Evolutionary conservation across 35 echinoderm and acorn worm genomes (phyloP), one percentile per base, ranked within the genome.

Genomic region (Apostichopus californicus): DNA sequence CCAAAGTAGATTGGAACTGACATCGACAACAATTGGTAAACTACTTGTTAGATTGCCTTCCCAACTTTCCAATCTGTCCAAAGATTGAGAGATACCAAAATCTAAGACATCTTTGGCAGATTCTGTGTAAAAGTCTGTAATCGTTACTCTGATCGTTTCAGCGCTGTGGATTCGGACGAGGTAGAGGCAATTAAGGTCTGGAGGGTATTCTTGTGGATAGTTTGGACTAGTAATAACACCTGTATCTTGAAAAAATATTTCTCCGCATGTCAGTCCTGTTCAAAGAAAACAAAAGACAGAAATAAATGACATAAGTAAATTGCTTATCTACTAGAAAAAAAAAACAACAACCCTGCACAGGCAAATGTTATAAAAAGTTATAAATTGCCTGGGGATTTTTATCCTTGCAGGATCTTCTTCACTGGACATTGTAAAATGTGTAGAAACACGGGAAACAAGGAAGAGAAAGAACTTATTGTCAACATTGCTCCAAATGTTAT

Each of bases 71-170:
- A 86, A 8, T 56, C 23, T 25, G 5, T 58, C 21, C 4, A 26
- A 4, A 20, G 58, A 34, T 18, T 70, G 4, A 1, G 46, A 68
- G 0, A 12, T 78, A 9, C 92, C 92, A 86, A 77, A 93, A 5
- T 93, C 64, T 11, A 93, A 17, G 5, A 86, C 23, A 78, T 93
- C 92, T 78, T 93, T 93, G 34, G 13, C 9, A 8, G 17, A 4
- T 57, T 93, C 92, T 22, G 92, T 93, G 13, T 77, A 17, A 77
- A 93, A 93, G 81, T 86, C 65, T 77, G 79, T 93, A 53, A 93
- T 86, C 5, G 81, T 93, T 23, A 93, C 86, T 18, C 26, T 93
- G 0, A 93, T 93, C 15, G 72, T 64, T 24, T 93, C 66, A 18
- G 92, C 92, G 18, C 92, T 79, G 53, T 93, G 92, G 18, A 93